Evolutionary conservation across 2,113 vertebrate genomes (phyloP), one percentile per base, ranked within the genome.

Genomic region (Puntigrus tetrazona): DNA sequence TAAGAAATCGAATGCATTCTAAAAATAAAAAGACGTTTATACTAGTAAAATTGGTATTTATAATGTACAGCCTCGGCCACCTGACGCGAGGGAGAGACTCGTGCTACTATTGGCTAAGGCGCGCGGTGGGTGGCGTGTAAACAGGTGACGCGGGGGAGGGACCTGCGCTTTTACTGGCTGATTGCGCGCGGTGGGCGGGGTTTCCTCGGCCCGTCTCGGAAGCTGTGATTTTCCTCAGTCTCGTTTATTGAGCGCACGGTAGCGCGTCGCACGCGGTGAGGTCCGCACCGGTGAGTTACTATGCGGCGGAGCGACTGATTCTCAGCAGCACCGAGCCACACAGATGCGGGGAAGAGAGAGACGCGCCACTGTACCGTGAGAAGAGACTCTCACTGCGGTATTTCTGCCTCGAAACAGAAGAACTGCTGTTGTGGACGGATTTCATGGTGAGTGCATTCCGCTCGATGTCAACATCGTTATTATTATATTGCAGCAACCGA

Each of bases 401-500:
- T 85, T 84, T 83, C 47, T 29, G 87, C 75, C 78, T 63, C 38
- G 81, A 89, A 75, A 83, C 88, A 86, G 77, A 83, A 87, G 89
- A 85, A 69, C 86, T 70, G 85, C 52, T 78, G 84, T 84, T 82
- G 78, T 22, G 77, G 84, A 78, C 88, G 79, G 11, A 86, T 65
- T 92, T 88, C 89, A 88, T 89, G 93, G 94, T 95, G 91, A 94
- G 94, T 92, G 27, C 18, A 63, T 78, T 10, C 59, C 55, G 43
- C 31, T 41, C 6, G 43, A 77, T 72, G 50, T 81, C 34, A 36
- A 31, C 69, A n/a, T n/a, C n/a, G n/a, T 36, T 47, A 45, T 22
- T n/a, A n/a, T 45, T 9, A 13, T 29, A 36, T 25, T 43, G 34
- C 50, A 29, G 50, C 14, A 27, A n/a, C 20, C n/a, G 22, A 57